Evolutionary conservation across 2,113 vertebrate genomes (phyloP).

Genomic region (Peucedramus taeniatus): DNA sequence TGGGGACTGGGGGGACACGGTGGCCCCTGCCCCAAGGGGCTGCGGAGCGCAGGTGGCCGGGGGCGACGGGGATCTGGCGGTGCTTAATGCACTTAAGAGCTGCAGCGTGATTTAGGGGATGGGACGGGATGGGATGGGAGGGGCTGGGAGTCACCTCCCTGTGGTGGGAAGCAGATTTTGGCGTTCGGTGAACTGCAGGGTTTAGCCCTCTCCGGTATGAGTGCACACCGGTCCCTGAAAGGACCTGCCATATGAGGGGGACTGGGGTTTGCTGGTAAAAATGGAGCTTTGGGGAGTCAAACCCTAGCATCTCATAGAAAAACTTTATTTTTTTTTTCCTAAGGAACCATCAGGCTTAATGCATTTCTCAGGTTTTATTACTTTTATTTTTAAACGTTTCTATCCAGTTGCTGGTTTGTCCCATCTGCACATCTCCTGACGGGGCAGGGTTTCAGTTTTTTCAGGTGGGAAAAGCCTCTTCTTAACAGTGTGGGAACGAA

Average conservation of each 20-base stretch:
- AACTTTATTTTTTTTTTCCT: rapidly evolving
- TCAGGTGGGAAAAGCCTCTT: not conserved
- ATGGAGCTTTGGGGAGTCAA: not conserved
- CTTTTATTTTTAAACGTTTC: not conserved
- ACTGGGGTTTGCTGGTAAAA: not conserved
- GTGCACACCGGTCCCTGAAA: rapidly evolving
- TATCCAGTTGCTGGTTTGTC: not conserved
- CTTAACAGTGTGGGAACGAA: rapidly evolving
- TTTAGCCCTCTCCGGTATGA: not conserved
- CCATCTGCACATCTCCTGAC: not conserved
- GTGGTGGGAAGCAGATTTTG: not conserved
- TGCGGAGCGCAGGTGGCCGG: not conserved
- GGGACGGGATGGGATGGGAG: not conserved
- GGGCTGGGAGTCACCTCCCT: not conserved
- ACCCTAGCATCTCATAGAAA: not conserved
- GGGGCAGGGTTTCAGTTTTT: not conserved
- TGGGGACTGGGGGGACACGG: not conserved
- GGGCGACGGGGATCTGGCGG: rapidly evolving
- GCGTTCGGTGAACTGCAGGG: not conserved
- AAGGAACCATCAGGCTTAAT: not conserved
- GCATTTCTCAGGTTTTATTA: not conserved
- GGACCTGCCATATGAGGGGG: rapidly evolving
- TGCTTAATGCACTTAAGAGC: not conserved
- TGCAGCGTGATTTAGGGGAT: not conserved
- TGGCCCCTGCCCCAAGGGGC: not conserved